phyloP scores from a whole-genome alignment of 2,113 vertebrate species.

The Canis aureus region DNA sequence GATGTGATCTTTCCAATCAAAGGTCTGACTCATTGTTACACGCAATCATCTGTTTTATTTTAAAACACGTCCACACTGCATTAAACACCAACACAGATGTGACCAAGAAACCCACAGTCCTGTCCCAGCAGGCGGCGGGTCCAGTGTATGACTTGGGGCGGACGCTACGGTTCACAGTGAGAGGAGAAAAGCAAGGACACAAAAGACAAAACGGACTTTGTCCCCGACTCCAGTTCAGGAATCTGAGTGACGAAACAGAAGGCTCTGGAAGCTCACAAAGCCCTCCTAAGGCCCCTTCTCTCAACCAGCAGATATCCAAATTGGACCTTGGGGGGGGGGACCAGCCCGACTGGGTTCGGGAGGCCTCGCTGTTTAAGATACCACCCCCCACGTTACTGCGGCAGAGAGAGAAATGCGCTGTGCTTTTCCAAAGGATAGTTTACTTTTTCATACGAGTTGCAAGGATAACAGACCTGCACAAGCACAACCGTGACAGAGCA shows the following conservation, averaged over 20 bases:
- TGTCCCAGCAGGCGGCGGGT: constrained; percentile 69
- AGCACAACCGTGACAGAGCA: neutral
- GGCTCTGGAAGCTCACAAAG: neutral
- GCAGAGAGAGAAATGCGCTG: neutral
- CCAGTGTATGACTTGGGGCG: constrained; percentile 64
- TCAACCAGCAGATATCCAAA: neutral
- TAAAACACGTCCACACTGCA: constrained; percentile 52
- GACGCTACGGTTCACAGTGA: neutral
- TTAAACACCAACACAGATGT: constrained; percentile 64
- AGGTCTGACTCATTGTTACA: neutral
- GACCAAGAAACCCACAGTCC: constrained; percentile 69
- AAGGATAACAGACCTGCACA: neutral
- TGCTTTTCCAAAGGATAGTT: neutral
- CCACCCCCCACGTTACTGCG: neutral
- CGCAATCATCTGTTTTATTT: constrained; percentile 73
- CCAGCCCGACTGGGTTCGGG: neutral
- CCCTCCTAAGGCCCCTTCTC: neutral
- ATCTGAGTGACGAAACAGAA: neutral
- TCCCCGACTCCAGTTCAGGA: neutral
- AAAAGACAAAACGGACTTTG: neutral
- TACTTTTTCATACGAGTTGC: neutral
- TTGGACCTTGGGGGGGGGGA: neutral
- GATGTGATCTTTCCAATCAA: neutral
- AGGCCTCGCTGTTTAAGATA: constrained; percentile 12
- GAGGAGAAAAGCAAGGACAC: too few relatives aligned